Percentiles rank a stretch among this genome's conserved stretches.
These are phyloP conservation scores for Blera fallax DNA, from an alignment of 2,888 invertebrate genomes.

Conservation along the genomic window DNA sequence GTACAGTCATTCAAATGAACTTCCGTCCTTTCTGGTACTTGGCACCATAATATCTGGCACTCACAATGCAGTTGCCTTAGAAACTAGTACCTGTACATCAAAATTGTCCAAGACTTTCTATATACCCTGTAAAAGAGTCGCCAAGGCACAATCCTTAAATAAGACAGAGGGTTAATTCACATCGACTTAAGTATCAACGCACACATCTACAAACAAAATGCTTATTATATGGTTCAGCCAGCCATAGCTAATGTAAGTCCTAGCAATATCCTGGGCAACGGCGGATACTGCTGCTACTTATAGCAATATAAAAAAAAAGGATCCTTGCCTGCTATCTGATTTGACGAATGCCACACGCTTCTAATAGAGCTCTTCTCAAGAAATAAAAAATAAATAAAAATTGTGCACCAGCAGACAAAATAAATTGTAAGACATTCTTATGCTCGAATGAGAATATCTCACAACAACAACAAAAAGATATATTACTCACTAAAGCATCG, in stretches of 20 bases:
- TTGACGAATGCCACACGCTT: neutral
- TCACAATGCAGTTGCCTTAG: too few relatives aligned
- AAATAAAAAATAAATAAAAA: neutral
- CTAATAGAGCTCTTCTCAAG: neutral
- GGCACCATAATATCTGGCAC: too few relatives aligned
- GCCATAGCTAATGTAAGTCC: neutral
- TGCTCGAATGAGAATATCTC: conserved; percentile 8
- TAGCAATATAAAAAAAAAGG: neutral
- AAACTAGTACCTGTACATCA: too few relatives aligned
- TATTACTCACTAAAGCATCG: neutral
- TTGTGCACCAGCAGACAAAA: neutral
- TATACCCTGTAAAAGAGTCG: too few relatives aligned
- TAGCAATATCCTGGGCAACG: neutral
- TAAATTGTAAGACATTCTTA: neutral
- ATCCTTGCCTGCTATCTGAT: neutral
- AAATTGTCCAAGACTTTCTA: too few relatives aligned
- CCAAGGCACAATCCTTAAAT: too few relatives aligned
- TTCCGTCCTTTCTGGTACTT: too few relatives aligned
- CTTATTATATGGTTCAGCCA: neutral
- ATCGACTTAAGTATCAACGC: neutral
- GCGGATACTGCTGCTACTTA: neutral
- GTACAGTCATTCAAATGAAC: too few relatives aligned
- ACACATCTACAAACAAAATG: neutral
- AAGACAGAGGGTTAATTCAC: neutral
- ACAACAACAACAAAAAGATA: neutral